These are phyloP conservation scores for Meteorus cinctellus DNA, from an alignment of 2,888 invertebrate genomes.

Conservation along the genomic window DNA sequence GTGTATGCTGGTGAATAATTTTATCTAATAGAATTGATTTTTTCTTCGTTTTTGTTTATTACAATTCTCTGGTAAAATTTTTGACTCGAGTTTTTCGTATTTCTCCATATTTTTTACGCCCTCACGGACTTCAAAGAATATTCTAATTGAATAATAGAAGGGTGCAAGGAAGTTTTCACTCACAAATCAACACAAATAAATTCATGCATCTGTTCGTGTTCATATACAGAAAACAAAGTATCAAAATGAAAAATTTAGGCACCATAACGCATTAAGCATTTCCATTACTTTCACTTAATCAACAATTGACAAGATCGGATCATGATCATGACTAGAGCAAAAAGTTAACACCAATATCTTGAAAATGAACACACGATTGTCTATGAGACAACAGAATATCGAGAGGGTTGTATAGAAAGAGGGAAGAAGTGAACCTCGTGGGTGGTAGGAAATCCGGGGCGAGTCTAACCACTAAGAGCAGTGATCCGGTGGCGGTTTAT, in stretches of 20 bases:
- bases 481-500: slow-evolving; percentile 70
- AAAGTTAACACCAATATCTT: slow-evolving; percentile 49
- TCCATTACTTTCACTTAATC: slow-evolving; percentile 31
- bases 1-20: neutral
- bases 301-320: slow-evolving; percentile 31
- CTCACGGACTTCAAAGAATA: too few relatives aligned
- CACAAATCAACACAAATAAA: too few relatives aligned
- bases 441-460: slow-evolving; percentile 48
- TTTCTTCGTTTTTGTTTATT: neutral
- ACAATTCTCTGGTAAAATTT: neutral
- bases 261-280: neutral
- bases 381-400: slow-evolving; percentile 19
- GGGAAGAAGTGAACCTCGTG: slow-evolving; percentile 30
- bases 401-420: slow-evolving; percentile 19
- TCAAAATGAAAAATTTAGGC: neutral
- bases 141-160: too few relatives aligned
- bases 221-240: too few relatives aligned
- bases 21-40: neutral
- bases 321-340: slow-evolving; percentile 40
- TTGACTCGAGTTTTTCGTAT: too few relatives aligned
- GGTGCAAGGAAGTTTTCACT: too few relatives aligned
- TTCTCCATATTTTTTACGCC: too few relatives aligned
- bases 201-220: too few relatives aligned
- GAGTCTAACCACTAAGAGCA: slow-evolving; percentile 66
- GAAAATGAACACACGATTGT: slow-evolving; percentile 30